Base-by-base conservation (phyloP, 2,888 invertebrate species). In the Ellobium chinense region DNA sequence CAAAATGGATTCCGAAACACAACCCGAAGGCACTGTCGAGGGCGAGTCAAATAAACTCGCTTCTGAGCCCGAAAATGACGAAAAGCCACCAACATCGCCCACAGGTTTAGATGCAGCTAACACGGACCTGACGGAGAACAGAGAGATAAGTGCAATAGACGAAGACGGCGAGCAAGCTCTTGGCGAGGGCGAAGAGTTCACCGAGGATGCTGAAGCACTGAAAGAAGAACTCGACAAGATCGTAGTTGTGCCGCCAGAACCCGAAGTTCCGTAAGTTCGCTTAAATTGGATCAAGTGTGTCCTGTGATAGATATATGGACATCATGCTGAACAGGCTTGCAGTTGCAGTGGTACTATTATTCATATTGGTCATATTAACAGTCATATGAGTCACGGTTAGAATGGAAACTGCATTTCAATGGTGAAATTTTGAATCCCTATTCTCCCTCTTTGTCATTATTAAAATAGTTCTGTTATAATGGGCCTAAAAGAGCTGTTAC, bases 191-290 rank as follows among this genome's bases (percentile, higher is more conserved):
- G 84, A 81, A 60, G 81, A 84, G 37, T 79, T 85, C 27, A 82
- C 74, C n/a, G 82, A 82, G 36, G 84, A 78, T 78, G 80, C 80
- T 21, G 85, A 89, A 72, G 88, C 88, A 5, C 82, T 91, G 73
- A 91, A 90, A 83, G 88, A 89, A 54, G 92, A 91, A 77, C 85
- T 92, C 18, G 90, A 87, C 2, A 89, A 89, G 81, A 91, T 92
- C 62, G 82, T 88, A 39, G 91, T 91, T 12, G 88, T 87, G 83
- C 84, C 90, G 39, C 92, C 92, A 7, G 86, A 87, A 4, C 76
- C 86, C 27, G 88, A 88, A 81, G 86, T 88, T 80, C 60, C 54
- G 78, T 78, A 65, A 29, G 68, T 68, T 21, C 21, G 3, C 31
- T 18, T 36, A n/a, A n/a, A n/a, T n/a, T n/a, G n/a, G n/a, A n/a